Base-by-base conservation (phyloP, 2,797 vertebrate species). In the Rhinoraja longicauda region DNA sequence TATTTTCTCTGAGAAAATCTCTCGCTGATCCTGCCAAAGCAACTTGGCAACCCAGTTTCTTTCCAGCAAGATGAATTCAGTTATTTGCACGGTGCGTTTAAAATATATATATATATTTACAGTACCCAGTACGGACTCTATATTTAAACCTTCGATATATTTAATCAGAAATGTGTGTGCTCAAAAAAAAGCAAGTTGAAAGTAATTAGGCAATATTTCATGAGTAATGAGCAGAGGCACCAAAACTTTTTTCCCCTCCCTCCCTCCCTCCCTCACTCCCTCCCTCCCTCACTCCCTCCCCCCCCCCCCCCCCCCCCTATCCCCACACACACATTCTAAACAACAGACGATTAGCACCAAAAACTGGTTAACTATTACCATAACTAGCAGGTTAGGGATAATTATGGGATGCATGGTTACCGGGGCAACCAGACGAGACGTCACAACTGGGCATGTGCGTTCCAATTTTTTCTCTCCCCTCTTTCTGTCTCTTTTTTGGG, bases 401-500 rank as follows among this genome's bases (percentile, higher is more conserved):
- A 97, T 97, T 97, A 98, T 98, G 98, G 98, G 98, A 98, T 98
- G 98, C 94, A 88, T 88, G 95, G 98, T 98, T 97, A 97, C 97
- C 97, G 97, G 97, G 98, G 98, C 97, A 98, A 98, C 96, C 97
- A 97, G 98, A 98, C 98, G 97, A 98, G 97, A 98, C 98, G 98
- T 98, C 98, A 98, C 98, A 97, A 97, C 97, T 97, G 98, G 97
- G 98, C 97, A 97, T 97, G 98, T 98, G 97, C 97, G 97, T 97
- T 97, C 97, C 97, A 97, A 96, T 97, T 97, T 96, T 96, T 94
- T 95, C 94, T 97, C 93, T 94, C 84, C 84, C 84, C 84, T 88
- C 84, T 88, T 88, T 88, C 84, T 88, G 84, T 88, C 94, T 94
- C 94, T 94, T 94, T 94, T 96, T 97, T 96, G 93, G 90, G 97